These are phyloP conservation scores for Gobio gobio DNA, from an alignment of 2,113 vertebrate genomes.

Conservation along the genomic window DNA sequence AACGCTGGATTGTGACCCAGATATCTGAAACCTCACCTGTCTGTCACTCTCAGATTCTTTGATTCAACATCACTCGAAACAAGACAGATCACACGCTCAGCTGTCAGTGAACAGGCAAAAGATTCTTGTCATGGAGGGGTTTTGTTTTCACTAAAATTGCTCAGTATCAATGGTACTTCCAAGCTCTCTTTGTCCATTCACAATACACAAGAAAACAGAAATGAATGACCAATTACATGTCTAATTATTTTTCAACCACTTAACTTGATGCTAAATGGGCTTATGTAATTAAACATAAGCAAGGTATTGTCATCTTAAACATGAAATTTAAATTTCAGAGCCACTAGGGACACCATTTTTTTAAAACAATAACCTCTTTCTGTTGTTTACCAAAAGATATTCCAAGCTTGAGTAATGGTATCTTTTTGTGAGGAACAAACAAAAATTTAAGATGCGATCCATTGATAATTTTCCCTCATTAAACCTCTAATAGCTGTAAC, in stretches of 20 bases:
- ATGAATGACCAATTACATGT: background rate
- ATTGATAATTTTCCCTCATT: background rate
- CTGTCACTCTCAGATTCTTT: constrained; percentile 53
- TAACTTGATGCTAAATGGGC: background rate
- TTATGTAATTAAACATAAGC: background rate
- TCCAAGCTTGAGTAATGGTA: background rate
- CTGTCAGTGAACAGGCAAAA: constrained; percentile 50
- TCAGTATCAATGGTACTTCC: constrained; percentile 26
- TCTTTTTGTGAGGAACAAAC: background rate
- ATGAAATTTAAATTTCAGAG: background rate
- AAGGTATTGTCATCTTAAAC: background rate
- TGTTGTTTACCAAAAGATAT: background rate
- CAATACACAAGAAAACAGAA: background rate
- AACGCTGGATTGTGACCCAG: constrained; percentile 50
- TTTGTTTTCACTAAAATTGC: constrained; percentile 45
- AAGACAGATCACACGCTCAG: constrained; percentile 54
- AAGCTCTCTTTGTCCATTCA: constrained; percentile 35
- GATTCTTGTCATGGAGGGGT: constrained; percentile 35
- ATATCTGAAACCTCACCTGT: constrained; percentile 55
- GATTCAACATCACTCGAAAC: constrained; percentile 60
- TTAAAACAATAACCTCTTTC: background rate
- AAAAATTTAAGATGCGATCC: background rate
- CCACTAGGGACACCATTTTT: background rate
- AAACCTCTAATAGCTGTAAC: background rate
- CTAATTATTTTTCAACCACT: background rate